A percentile compares a stretch with the other conserved stretches of the same genome.
These are phyloP conservation scores for Artemia sinica DNA, from an alignment of 2,888 invertebrate species.

Conservation along the genomic window DNA sequence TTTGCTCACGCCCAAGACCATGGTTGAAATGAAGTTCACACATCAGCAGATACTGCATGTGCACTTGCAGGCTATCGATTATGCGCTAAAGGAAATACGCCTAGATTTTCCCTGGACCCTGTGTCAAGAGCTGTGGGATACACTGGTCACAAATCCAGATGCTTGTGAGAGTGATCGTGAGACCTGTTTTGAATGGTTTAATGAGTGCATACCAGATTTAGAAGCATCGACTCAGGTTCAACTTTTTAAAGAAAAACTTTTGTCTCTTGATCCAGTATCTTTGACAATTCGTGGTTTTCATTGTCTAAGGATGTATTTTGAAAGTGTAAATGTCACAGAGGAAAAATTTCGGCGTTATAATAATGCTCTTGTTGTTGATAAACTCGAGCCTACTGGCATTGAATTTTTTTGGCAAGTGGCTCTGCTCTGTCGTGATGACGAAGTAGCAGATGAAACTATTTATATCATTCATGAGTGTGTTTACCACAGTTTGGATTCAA, in stretches of 20 bases:
- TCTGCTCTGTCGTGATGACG: constrained; percentile 33
- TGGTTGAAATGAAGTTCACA: constrained; percentile 2
- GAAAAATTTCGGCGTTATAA: constrained; percentile 26
- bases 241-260: constrained; percentile 35
- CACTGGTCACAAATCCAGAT: constrained; percentile 32
- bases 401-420: constrained; percentile 36
- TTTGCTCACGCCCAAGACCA: not conserved
- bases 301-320: constrained; percentile 36
- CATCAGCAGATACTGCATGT: constrained; percentile 32
- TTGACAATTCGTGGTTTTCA: constrained; percentile 32
- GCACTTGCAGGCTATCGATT: constrained; percentile 35
- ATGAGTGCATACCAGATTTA: constrained; percentile 33
- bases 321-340: constrained; percentile 31
- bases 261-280: constrained; percentile 32
- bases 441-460: constrained; percentile 33
- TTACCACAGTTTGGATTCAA: constrained; percentile 32
- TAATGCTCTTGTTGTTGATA: constrained; percentile 30
- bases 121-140: constrained; percentile 35
- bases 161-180: constrained; percentile 34
- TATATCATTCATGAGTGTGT: constrained; percentile 32
- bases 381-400: constrained; percentile 33
- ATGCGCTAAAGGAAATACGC: constrained; percentile 35
- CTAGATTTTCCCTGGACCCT: constrained; percentile 34
- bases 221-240: constrained; percentile 34
- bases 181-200: constrained; percentile 36